These are phyloP conservation scores for Sander vitreus DNA, from an alignment of 2,113 vertebrate species.

Conservation along the genomic window DNA sequence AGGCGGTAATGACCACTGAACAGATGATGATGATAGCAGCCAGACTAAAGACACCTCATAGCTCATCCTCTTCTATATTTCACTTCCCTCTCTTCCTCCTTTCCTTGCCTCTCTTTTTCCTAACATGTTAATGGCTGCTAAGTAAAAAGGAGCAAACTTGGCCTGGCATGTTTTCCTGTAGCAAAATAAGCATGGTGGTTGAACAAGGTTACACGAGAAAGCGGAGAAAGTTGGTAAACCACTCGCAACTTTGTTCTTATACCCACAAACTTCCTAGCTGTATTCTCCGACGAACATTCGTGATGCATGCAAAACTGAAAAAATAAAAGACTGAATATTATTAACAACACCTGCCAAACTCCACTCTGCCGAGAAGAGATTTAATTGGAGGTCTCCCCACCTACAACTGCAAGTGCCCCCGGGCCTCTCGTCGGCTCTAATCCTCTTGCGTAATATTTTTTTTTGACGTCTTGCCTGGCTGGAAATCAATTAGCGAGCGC, in stretches of 20 bases:
- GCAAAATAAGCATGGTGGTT: slow-evolving; percentile 4
- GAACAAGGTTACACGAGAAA: not conserved
- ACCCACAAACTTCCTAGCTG: not conserved
- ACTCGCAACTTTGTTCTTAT: slow-evolving; percentile 14
- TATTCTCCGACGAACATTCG: not conserved
- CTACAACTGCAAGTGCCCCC: slow-evolving; percentile 38
- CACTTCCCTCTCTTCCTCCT: slow-evolving; percentile 18
- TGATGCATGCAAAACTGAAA: not conserved
- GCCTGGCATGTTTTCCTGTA: not conserved
- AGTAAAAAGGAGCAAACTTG: not conserved
- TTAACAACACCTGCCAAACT: slow-evolving; percentile 31
- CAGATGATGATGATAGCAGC: slow-evolving; percentile 84
- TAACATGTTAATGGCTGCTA: slow-evolving; percentile 17
- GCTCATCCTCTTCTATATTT: slow-evolving; percentile 49
- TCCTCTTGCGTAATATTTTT: slow-evolving; percentile 72
- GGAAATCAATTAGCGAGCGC: slow-evolving; percentile 78
- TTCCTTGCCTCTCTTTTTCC: slow-evolving; percentile 16
- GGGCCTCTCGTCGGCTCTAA: slow-evolving; percentile 57
- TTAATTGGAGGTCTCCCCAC: slow-evolving; percentile 62
- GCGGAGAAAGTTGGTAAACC: not conserved
- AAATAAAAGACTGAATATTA: slow-evolving; percentile 34
- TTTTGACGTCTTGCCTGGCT: slow-evolving; percentile 67
- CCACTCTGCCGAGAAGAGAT: slow-evolving; percentile 46
- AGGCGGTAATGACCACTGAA: slow-evolving; percentile 81
- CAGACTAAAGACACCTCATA: slow-evolving; percentile 79